Conservation (phyloP, 2,888 invertebrate species). For the Anodontia alba region DNA sequence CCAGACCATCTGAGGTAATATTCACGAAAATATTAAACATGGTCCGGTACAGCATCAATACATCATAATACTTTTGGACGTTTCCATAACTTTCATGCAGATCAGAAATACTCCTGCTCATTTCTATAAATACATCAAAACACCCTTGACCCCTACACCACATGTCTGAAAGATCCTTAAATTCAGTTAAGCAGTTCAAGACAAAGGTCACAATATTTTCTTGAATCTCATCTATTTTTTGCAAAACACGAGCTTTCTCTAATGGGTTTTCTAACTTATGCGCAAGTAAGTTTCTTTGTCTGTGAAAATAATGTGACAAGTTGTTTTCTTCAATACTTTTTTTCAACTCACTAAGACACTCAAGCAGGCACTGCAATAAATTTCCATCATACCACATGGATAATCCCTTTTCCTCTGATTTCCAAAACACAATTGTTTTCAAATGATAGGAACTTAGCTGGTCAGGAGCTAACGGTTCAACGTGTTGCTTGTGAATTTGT, state of each 20-base stretch:
- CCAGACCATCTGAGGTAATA: too few relatives aligned
- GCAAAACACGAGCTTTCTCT: not conserved
- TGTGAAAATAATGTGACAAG: constrained; percentile 24
- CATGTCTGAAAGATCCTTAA: too few relatives aligned
- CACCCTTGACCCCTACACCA: too few relatives aligned
- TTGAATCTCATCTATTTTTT: not conserved
- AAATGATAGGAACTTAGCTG: too few relatives aligned
- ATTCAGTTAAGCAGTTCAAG: too few relatives aligned
- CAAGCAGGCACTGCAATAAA: constrained; percentile 2
- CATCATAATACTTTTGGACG: too few relatives aligned
- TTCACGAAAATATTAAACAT: too few relatives aligned
- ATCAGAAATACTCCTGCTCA: too few relatives aligned
- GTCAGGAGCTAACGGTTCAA: constrained; percentile 16
- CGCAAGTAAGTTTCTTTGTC: constrained; percentile 24
- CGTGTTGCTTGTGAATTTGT: constrained; percentile 1
- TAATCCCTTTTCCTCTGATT: constrained; percentile 23
- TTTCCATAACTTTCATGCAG: too few relatives aligned
- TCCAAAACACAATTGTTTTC: constrained; percentile 36
- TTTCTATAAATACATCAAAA: too few relatives aligned
- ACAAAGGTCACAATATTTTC: too few relatives aligned
- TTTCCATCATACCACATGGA: not conserved
- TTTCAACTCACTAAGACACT: constrained; percentile 6
- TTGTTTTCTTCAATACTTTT: not conserved
- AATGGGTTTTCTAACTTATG: constrained; percentile 18
- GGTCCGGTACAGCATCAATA: too few relatives aligned